A percentile compares a stretch with the other conserved stretches of the same genome.
Conservation (phyloP, 2,888 invertebrate species). For the Leptopilina syphax region DNA sequence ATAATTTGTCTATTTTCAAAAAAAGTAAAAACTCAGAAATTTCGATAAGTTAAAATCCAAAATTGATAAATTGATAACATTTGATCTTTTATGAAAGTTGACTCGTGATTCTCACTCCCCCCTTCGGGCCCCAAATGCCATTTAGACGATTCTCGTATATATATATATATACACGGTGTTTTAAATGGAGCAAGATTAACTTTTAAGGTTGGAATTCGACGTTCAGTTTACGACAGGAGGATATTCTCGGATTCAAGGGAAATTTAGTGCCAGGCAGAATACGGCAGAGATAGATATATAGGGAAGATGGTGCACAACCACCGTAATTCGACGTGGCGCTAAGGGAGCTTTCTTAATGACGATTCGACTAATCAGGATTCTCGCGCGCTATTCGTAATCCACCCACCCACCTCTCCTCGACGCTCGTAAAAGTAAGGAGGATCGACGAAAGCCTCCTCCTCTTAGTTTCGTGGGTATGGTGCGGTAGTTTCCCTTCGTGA, state of each 20-base stretch:
- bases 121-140: no score
- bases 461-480: neutral
- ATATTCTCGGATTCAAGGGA: constrained; percentile 28
- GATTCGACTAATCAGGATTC: constrained; percentile 54
- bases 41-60: no score
- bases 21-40: no score
- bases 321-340: constrained; percentile 30
- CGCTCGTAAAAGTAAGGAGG: constrained; percentile 34
- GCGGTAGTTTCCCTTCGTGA: constrained; percentile 35
- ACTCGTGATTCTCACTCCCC: neutral
- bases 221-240: constrained; percentile 12
- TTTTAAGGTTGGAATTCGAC: constrained; percentile 32
- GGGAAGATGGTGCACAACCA: constrained; percentile 19
- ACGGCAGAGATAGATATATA: constrained; percentile 24
- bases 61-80: no score
- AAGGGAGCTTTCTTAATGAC: constrained; percentile 50
- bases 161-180: neutral
- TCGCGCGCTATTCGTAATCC: constrained; percentile 37
- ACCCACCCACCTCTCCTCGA: neutral
- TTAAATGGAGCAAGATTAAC: constrained; percentile 32
- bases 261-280: constrained; percentile 33
- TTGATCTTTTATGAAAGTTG: no score
- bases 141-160: no score
- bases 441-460: constrained; percentile 38
- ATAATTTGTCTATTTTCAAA: no score